Base-by-base conservation (phyloP, 92 coral and sea anemone species). In the Actinostola sp. region DNA sequence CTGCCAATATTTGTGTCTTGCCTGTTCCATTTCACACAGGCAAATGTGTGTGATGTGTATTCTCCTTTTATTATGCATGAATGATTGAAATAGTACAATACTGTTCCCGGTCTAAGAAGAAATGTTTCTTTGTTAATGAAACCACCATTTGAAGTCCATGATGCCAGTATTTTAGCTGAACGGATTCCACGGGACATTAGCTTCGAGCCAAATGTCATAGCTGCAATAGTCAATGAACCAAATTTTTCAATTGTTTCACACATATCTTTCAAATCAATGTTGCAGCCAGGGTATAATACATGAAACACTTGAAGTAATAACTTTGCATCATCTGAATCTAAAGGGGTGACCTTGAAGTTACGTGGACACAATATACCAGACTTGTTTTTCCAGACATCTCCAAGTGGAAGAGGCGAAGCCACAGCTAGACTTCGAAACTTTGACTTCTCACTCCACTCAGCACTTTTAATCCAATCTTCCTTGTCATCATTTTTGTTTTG, bases 11-110 rank as follows among this genome's bases (percentile, higher is more conserved):
- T 61, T 27, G 58, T 41, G 17, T 68, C 51, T 6, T 30, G 66
- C 49, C 50, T 52, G 62, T 81, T 42, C 87, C 87, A 86, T 17
- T 39, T 70, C 15, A 81, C 71, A 51, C 91, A 86, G 34, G 91
- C 91, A 81, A 81, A 86, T 13, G 23, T 17, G 52, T 81, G 70
- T n/a, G 45, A 11, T 54, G 39, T 19, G 30, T 50, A 50, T 41
- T 61, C 64, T 13, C 51, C 79, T 14, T 51, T 69, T 16, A 86
- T 12, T 36, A 29, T 65, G 54, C 77, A 38, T 4, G 86, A 46
- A 58, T 81, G 91, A 17, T 20, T 81, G 72, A 86, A 86, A 70
- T 67, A 86, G 64, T 68, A 76, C 70, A 56, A 34, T 19, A 86
- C 91, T 50, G 49, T 68, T 48, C 91, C 87, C 17, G 87, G 77